These are phyloP conservation scores for Danio choprae DNA, from an alignment of 2,797 vertebrate species.

Conservation along the genomic window DNA sequence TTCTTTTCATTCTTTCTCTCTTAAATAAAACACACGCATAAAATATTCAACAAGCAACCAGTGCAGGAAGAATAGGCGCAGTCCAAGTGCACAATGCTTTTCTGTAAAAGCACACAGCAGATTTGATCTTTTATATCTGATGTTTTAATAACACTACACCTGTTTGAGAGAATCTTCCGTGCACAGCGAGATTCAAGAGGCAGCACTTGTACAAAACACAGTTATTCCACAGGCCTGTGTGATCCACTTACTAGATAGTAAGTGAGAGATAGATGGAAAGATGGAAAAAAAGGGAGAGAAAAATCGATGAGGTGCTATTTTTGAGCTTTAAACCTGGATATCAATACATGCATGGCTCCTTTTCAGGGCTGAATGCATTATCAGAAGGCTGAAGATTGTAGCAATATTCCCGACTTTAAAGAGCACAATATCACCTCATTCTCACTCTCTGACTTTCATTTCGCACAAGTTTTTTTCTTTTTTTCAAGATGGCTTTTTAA, in stretches of 20 bases:
- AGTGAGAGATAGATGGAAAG: conserved; percentile 38
- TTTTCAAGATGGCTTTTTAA: background rate
- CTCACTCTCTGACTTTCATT: conserved; percentile 27
- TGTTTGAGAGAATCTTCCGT: conserved; percentile 47
- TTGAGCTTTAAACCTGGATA: conserved; percentile 64
- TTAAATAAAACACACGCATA: background rate
- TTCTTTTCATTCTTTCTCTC: background rate
- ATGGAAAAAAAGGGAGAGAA: conserved; percentile 15
- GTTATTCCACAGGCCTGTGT: conserved; percentile 55
- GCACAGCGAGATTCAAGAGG: conserved; percentile 40
- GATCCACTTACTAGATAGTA: conserved; percentile 53
- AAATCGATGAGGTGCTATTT: conserved; percentile 67
- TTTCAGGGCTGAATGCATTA: conserved; percentile 64
- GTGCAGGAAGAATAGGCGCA: background rate
- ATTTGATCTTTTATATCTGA: conserved; percentile 14
- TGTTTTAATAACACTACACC: conserved; percentile 33
- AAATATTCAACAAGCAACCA: background rate
- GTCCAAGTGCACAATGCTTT: background rate
- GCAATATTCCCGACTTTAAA: conserved; percentile 49
- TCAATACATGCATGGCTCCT: conserved; percentile 58
- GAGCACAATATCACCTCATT: conserved; percentile 40
- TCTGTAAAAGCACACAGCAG: background rate
- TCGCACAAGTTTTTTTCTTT: conserved; percentile 8
- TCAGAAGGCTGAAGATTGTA: conserved; percentile 32
- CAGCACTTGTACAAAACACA: conserved; percentile 48